Base-by-base conservation (phyloP, 2,888 invertebrate genomes). In the Thysanoteuthis rhombus region DNA sequence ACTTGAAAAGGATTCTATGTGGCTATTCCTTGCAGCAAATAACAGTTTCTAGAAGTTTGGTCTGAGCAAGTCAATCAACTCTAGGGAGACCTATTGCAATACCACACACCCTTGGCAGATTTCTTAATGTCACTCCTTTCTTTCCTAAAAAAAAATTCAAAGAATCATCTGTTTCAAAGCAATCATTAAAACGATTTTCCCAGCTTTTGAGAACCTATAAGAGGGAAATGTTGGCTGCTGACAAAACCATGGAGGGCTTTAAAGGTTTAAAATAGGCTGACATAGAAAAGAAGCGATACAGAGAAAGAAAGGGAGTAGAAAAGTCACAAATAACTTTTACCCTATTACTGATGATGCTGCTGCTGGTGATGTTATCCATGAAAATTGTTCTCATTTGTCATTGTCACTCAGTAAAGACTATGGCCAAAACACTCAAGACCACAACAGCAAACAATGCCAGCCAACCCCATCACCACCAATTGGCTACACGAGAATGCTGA, bases 401-500 rank as follows among this genome's bases (percentile, higher is more conserved):
- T 75, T 75, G 75, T 75, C 75, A 75, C 75, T 75, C 75, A 75
- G 75, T 75, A n/a, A 75, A 75, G 75, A 75, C 75, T 75, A 75
- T 75, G 75, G 75, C 75, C 75, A 75, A 75, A 75, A 75, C 75
- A 75, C 75, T 75, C 75, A 75, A 75, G 75, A 75, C 75, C 75
- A n/a, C 75, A 75, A 75, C 75, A 75, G 75, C 75, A 75, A 75
- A 75, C n/a, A 75, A 75, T 75, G 75, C 75, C 75, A 75, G n/a
- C n/a, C 36, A 16, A n/a, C n/a, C n/a, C n/a, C n/a, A 16, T 16
- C n/a, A 36, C n/a, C 4, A 75, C 75, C n/a, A 75, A n/a, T 75
- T 36, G 75, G 36, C 12, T 36, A n/a, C 75, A n/a, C n/a, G 12
- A 75, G 75, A 75, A 75, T 75, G n/a, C 12, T 75, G n/a, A 75